phyloP scores from a whole-genome alignment of 2,113 vertebrate genomes.

The Fregata magnificens region DNA sequence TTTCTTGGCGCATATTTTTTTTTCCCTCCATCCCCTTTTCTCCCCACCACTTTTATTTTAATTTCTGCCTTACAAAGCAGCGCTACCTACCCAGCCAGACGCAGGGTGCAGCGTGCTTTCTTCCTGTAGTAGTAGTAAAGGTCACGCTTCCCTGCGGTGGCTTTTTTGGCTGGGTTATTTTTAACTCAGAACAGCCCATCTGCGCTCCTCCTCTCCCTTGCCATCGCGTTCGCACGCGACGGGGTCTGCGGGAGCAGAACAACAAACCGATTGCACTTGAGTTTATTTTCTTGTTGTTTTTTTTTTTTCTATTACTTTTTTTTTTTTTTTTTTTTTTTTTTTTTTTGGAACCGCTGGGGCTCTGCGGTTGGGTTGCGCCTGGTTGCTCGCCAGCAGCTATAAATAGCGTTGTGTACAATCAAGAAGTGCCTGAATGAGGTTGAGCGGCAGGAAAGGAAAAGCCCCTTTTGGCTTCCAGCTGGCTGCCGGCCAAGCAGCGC shows the following conservation, averaged over 20 bases:
- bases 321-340: not conserved
- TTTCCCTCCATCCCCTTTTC: not conserved
- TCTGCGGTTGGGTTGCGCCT: constrained; percentile 72
- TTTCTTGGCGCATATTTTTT: rapidly evolving
- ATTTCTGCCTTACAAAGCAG: not conserved
- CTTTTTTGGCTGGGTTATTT: constrained; percentile 49
- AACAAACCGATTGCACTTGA: rapidly evolving
- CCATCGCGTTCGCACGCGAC: not conserved
- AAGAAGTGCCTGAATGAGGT: constrained; percentile 74
- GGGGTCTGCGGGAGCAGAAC: not conserved
- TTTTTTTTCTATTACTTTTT: not conserved
- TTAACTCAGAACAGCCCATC: constrained; percentile 15
- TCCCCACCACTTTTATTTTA: rapidly evolving
- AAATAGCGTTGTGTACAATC: constrained; percentile 76
- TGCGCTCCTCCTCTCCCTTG: not conserved
- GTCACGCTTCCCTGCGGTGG: constrained; percentile 22
- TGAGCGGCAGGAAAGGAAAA: constrained; percentile 72
- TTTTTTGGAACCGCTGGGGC: constrained; percentile 24
- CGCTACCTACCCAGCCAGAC: not conserved
- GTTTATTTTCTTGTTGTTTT: not conserved
- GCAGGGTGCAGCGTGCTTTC: constrained; percentile 1
- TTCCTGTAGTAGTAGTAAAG: constrained; percentile 49
- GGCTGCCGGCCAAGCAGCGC: constrained; percentile 69
- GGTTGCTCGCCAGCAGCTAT: constrained; percentile 78
- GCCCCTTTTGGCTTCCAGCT: constrained; percentile 78